Evolutionary conservation across 1,140 invertebrate genomes (phyloP).

Genomic region (Gryon sp.): DNA sequence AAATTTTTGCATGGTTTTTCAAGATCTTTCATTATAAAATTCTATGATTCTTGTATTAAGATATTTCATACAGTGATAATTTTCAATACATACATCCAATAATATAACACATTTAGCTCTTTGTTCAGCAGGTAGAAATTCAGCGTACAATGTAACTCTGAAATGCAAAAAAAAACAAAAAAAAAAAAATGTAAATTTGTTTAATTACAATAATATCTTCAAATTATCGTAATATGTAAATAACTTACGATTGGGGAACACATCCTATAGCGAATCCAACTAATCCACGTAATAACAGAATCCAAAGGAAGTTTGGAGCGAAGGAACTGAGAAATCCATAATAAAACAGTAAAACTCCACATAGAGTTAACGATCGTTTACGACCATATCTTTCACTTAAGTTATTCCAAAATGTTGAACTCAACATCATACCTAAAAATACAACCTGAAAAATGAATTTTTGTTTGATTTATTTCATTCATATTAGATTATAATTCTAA

Average conservation of each 20-base stretch:
- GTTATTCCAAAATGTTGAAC: conserved; percentile 97
- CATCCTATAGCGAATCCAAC: conserved; percentile 98
- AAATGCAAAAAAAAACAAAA: conserved; percentile 51
- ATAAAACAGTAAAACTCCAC: conserved; percentile 92
- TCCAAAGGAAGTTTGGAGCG: conserved; percentile 94
- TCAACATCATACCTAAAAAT: conserved; percentile 98
- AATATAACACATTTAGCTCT: conserved; percentile 96
- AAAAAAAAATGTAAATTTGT: neutral
- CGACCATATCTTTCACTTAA: conserved; percentile 96
- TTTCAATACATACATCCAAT: conserved; percentile 88
- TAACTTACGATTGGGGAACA: conserved; percentile 97
- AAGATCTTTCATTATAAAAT: too few species aligned
- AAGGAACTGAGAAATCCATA: conserved; percentile 95
- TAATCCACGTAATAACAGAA: conserved; percentile 92
- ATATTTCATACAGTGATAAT: too few species aligned
- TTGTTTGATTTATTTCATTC: too few species aligned
- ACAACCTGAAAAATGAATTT: conserved; percentile 91
- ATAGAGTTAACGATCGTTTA: conserved; percentile 92
- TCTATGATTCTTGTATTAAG: too few species aligned
- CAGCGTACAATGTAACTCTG: conserved; percentile 97
- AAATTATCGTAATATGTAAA: too few species aligned
- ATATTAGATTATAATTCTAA: too few species aligned
- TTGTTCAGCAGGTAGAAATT: conserved; percentile 96
- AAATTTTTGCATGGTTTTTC: too few species aligned
- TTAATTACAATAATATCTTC: neutral